Evolutionary conservation across 2,113 vertebrate species (phyloP), one percentile per base, ranked within the genome.

Genomic region (Psilopsiagon aymara): DNA sequence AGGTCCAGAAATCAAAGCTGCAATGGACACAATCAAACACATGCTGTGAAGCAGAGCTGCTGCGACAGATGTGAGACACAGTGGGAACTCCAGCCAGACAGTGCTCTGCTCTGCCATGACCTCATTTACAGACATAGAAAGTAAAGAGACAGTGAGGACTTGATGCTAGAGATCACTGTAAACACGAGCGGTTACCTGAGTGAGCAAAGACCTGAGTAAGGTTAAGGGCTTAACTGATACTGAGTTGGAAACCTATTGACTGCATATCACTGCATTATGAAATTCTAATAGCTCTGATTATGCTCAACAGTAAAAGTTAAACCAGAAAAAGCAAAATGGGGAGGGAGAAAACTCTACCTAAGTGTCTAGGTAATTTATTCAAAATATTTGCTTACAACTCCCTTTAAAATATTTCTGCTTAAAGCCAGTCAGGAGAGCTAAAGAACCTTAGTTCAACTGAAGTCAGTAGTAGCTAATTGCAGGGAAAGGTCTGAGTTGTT

Each of bases 91-190:
- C 33, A 41, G 63, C 29, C 62, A n/a, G 52, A 28, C 3, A 43
- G 39, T 1, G 0, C 29, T n/a, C 35, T 69, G 47, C 39, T 78
- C 51, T 0, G 0, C 43, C 49, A 17, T 15, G 64, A 75, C 52
- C 68, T 64, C 4, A 1, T 83, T 84, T 59, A 73, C 70, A 41
- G 66, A 57, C 46, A 75, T 11, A n/a, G 28, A 17, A 53, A 82
- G 51, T 1, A 0, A 60, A 53, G 17, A 33, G 53, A 19, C 37
- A 77, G 63, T 21, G 33, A 46, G 46, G 41, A 46, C 53, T 33
- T 46, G 11, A 66, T 6, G 43, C 41, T 11, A 62, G 19, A 63
- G 9, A 71, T 9, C 23, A 33, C 52, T 20, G 67, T 28, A 41
- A 55, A 71, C 23, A 35, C 35, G 13, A 57, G 55, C 4, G 15